Evolutionary conservation across 2,797 vertebrate species (phyloP).

Genomic region (Sciurus vulgaris): DNA sequence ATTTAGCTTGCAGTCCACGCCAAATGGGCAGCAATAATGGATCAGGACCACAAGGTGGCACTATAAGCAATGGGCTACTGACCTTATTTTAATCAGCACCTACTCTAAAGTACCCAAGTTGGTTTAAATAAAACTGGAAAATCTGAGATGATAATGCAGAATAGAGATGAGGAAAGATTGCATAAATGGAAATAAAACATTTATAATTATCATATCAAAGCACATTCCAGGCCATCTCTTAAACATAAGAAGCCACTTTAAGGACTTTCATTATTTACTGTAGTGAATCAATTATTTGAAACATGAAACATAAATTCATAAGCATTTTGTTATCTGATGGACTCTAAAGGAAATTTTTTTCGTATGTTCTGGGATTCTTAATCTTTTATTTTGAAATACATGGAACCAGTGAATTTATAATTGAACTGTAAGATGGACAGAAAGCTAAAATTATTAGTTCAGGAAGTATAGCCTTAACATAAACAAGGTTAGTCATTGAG

Average conservation of each 20-base stretch:
- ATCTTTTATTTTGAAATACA: constrained; percentile 57
- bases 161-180: not conserved
- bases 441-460: constrained; percentile 64
- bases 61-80: constrained; percentile 53
- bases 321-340: not conserved
- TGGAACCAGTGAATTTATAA: not conserved
- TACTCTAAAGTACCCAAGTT: constrained; percentile 7
- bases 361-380: not conserved
- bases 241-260: constrained; percentile 11
- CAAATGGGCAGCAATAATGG: not conserved
- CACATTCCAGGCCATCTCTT: not conserved
- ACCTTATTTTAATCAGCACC: constrained; percentile 37
- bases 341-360: not conserved
- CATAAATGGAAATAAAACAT: not conserved
- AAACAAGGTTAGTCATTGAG: constrained; percentile 2
- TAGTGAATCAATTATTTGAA: constrained; percentile 33
- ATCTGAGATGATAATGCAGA: not conserved
- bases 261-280: not conserved
- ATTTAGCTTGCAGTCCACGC: too few relatives aligned
- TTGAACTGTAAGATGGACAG: not conserved
- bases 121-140: constrained; percentile 48
- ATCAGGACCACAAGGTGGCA: constrained; percentile 75
- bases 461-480: constrained; percentile 36
- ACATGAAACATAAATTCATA: constrained; percentile 15
- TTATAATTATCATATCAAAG: not conserved